Base-by-base conservation (phyloP, 1,140 invertebrate species). In the Diorhabda carinulata region DNA sequence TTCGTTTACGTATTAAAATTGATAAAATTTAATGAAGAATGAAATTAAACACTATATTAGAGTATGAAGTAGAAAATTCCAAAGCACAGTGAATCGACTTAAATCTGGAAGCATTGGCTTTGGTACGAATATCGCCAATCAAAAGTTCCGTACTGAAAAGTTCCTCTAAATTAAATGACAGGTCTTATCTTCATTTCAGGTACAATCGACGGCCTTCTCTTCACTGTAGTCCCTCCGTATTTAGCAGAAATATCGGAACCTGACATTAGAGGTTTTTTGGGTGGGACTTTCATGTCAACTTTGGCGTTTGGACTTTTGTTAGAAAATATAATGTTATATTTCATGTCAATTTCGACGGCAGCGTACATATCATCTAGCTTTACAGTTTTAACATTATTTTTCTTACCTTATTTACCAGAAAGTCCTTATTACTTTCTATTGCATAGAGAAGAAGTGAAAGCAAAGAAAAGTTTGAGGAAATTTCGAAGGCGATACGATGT, bases 391-490 rank as follows among this genome's bases (percentile, higher is more conserved):
- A 69, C 67, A 42, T 65, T 73, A 6, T 8, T 69, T 25, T 61
- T 57, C 3, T 70, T 74, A 65, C 42, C 68, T 4, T 58, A 57
- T 2, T 63, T 73, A 67, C 73, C 73, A 9, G 71, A 73, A 61
- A 69, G 59, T 43, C 73, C 73, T 2, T 74, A 73, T 61, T 73
- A 42, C 44, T 64, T 58, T 5, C 42, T 73, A 44, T 65, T 71
- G 63, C 60, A 52, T 25, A 60, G 60, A 6, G 45, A 71, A 4
- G 8, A 10, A 9, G 61, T 61, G 7, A 61, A 67, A 43, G 72
- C 70, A 9, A 68, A 62, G 43, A 45, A 25, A 4, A 43, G 57
- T 7, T 57, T 74, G 8, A 70, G 45, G 42, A 66, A 66, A 64
- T 52, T 74, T 3, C 58, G 66, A 4, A 4, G 60, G 7, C 68